Conservation (phyloP, 2,113 vertebrate genomes). For the Bubo blakistoni region DNA sequence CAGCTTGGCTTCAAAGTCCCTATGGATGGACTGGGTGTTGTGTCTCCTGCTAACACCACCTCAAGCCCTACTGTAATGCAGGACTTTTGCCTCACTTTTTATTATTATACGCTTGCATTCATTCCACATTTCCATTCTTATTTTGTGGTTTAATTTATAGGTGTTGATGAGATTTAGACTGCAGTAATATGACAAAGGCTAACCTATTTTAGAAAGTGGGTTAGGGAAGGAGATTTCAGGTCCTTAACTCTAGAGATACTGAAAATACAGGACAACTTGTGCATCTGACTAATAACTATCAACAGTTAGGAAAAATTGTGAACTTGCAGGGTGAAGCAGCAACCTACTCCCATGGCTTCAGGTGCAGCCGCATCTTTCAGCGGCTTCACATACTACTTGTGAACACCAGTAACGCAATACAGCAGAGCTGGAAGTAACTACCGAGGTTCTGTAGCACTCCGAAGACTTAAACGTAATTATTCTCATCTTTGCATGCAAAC, state of each 20-base stretch:
- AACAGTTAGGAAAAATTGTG: not conserved
- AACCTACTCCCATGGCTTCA: not conserved
- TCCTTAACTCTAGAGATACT: not conserved
- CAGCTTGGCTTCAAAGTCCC: not conserved
- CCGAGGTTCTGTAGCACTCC: not conserved
- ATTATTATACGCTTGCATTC: rapidly evolving
- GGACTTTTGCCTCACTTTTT: not conserved
- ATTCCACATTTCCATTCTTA: not conserved
- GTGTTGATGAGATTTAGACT: not conserved
- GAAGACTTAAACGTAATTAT: not conserved
- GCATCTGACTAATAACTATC: not conserved
- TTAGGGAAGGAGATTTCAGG: not conserved
- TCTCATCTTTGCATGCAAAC: not conserved
- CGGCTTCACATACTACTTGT: not conserved
- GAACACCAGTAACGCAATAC: not conserved
- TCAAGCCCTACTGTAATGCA: rapidly evolving
- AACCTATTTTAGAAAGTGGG: slow-evolving; percentile 20
- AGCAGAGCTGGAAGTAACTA: not conserved
- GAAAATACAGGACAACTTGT: not conserved
- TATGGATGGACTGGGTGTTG: rapidly evolving
- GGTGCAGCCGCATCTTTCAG: not conserved
- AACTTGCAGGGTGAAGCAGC: not conserved
- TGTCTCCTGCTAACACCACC: not conserved
- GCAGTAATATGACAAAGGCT: not conserved
- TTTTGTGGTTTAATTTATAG: not conserved